Base-by-base conservation (phyloP, 2,113 vertebrate species). In the Tachysurus vachellii region DNA sequence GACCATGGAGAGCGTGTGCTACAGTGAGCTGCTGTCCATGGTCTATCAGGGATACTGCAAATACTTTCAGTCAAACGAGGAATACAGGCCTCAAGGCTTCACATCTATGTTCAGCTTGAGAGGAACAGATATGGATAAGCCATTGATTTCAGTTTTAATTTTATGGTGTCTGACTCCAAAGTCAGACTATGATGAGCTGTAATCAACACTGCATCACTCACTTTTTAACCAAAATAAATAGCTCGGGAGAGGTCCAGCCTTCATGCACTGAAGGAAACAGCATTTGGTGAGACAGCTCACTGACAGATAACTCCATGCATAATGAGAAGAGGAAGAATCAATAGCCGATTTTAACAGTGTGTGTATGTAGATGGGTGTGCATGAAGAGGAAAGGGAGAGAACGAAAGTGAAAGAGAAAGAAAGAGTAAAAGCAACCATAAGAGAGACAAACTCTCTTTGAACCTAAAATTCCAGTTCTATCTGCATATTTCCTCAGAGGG, bases 141-240 rank as follows among this genome's bases (percentile, higher is more conserved):
- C 94, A 94, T 94, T 95, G 93, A 95, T 94, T 93, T 89, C 91
- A 61, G 86, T 92, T 95, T 93, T 94, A 93, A 95, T 95, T 95
- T 95, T 94, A 95, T 95, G 94, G 94, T 94, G 90, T 91, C 91
- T 94, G 94, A 90, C 92, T 95, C 91, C 92, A 92, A 87, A 94
- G 93, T 94, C 91, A 89, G 91, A 89, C 66, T 75, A 89, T 91
- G 91, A 93, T 91, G 91, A 90, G 82, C 89, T 93, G 91, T 92
- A 94, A 95, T 93, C 94, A 93, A 94, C 94, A 90, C 80, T 61
- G 87, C 87, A 91, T 93, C 85, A 88, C 87, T 93, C 92, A 90
- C 90, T 91, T 87, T 92, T 94, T 93, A 93, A 92, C 91, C 84
- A 88, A 87, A 87, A 86, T 89, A 92, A 92, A 93, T 16, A 85